A percentile compares a stretch with the other conserved stretches of the same genome.
These are phyloP conservation scores for Drosophila nr. perissopoda DNA, from an alignment of 2,888 invertebrate genomes.

Conservation along the genomic window DNA sequence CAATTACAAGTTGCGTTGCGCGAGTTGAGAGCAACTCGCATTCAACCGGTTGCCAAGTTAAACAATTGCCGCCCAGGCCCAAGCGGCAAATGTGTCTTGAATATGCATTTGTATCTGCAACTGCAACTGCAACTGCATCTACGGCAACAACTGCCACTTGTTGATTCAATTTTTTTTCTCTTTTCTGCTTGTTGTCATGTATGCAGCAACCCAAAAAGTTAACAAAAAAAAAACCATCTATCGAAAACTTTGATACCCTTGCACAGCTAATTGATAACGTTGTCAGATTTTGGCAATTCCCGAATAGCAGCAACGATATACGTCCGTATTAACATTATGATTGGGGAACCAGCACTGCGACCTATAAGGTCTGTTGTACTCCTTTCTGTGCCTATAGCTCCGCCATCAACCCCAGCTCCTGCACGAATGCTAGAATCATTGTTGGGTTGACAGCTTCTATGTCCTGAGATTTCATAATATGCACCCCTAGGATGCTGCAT, in stretches of 20 bases:
- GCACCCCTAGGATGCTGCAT: too few relatives aligned
- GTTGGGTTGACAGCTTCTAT: too few relatives aligned
- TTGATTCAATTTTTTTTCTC: not conserved
- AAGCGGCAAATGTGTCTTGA: slow-evolving; percentile 23
- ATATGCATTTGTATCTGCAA: slow-evolving; percentile 36
- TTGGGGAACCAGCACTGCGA: too few relatives aligned
- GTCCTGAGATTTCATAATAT: too few relatives aligned
- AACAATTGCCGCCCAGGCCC: slow-evolving; percentile 53
- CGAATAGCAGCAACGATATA: too few relatives aligned
- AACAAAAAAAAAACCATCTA: not conserved
- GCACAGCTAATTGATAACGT: not conserved
- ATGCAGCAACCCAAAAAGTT: slow-evolving; percentile 15
- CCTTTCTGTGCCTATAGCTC: too few relatives aligned
- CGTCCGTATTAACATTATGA: too few relatives aligned
- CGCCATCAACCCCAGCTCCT: too few relatives aligned
- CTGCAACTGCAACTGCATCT: slow-evolving; percentile 21
- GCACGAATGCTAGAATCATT: too few relatives aligned
- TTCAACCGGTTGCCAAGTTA: slow-evolving; percentile 48
- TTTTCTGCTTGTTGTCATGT: slow-evolving; percentile 30
- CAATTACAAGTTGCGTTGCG: slow-evolving; percentile 36
- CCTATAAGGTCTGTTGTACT: too few relatives aligned
- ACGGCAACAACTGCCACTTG: slow-evolving; percentile 15
- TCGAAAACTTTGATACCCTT: not conserved
- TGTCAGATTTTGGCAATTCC: not conserved
- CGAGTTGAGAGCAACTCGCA: slow-evolving; percentile 15